These are phyloP conservation scores for Saimiri boliviensis DNA, from an alignment of 2,113 vertebrate species.

Conservation along the genomic window DNA sequence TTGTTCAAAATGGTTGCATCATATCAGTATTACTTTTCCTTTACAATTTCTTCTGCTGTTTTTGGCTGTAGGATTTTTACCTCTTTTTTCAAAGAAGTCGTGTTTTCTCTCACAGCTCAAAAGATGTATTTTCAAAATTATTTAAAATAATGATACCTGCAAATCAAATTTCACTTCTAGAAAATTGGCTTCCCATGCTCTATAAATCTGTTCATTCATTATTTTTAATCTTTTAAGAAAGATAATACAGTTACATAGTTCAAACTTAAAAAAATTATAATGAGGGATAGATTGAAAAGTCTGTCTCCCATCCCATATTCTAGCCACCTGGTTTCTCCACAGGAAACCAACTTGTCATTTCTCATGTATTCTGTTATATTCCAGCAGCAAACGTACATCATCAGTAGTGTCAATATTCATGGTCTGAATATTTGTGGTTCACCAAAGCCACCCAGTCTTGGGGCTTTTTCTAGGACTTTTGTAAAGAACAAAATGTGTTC, in stretches of 20 bases:
- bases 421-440: background rate
- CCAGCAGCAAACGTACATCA: background rate
- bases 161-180: conserved; percentile 34
- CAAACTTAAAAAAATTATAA: background rate
- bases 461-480: background rate
- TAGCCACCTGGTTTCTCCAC: background rate
- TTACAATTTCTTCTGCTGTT: background rate
- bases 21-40: background rate
- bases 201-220: background rate
- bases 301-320: background rate
- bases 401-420: background rate
- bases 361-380: background rate
- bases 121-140: conserved; percentile 43
- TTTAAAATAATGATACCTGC: conserved; percentile 24
- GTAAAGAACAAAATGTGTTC: background rate
- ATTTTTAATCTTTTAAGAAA: background rate
- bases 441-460: background rate
- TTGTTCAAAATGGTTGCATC: background rate
- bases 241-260: background rate
- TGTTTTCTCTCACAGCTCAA: background rate
- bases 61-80: background rate
- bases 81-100: background rate
- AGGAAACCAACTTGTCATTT: background rate
- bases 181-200: background rate
- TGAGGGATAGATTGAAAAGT: background rate